These are phyloP conservation scores for Galeopsomyia nigrocyanea DNA, from an alignment of 2,888 invertebrate species.

Conservation along the genomic window DNA sequence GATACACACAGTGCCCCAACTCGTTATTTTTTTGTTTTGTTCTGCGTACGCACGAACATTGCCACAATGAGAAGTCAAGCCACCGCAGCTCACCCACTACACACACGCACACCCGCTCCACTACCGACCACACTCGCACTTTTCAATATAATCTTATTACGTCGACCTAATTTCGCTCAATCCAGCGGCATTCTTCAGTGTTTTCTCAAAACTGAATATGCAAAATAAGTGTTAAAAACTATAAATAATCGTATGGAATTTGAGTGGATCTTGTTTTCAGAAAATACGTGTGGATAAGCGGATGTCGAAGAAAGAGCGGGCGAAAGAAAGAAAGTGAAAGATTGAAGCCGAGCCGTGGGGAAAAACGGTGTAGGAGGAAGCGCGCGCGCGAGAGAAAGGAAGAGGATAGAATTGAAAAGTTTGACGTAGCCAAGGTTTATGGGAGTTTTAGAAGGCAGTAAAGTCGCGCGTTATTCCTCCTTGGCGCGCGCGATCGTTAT, in stretches of 20 bases:
- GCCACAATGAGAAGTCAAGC: constrained; percentile 19
- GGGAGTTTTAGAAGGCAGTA: constrained; percentile 65
- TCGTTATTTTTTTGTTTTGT: constrained; percentile 6
- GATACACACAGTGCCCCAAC: constrained; percentile 21
- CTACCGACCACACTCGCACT: background rate
- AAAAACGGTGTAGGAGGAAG: constrained; percentile 17
- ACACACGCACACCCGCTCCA: background rate
- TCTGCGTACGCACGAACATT: background rate
- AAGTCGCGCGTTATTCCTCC: constrained; percentile 64
- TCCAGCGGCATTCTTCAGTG: background rate
- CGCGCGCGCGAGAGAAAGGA: constrained; percentile 18
- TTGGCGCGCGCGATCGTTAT: constrained; percentile 60
- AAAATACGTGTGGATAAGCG: background rate
- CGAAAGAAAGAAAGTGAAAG: background rate
- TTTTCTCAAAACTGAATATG: background rate
- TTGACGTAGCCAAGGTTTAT: constrained; percentile 63
- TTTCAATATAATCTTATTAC: no score
- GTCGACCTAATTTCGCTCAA: no score
- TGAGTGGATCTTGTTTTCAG: no score
- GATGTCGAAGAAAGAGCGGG: constrained; percentile 11
- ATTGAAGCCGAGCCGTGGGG: constrained; percentile 11
- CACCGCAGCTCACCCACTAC: background rate
- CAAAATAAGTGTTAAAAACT: no score
- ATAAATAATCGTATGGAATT: no score
- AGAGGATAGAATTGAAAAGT: constrained; percentile 65